phyloP scores from a whole-genome alignment of 64 coral and sea anemone genomes.

The Stichodactyla helianthus region DNA sequence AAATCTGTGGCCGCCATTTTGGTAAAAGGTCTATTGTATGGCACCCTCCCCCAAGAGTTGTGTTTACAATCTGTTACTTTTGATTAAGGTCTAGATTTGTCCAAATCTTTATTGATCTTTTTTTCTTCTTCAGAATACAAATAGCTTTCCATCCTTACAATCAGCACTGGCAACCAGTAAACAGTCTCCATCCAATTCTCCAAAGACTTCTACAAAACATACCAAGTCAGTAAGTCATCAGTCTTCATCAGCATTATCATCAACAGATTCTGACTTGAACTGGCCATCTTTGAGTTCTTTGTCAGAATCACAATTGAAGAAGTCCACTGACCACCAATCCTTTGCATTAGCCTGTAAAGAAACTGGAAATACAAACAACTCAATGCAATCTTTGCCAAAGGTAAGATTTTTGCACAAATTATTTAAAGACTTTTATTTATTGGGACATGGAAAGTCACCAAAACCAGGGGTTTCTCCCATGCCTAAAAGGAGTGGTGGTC shows the following conservation, averaged over 20 bases:
- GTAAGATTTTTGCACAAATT: not conserved
- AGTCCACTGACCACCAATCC: not conserved
- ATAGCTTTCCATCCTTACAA: not conserved
- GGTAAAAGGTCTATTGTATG: too few species aligned
- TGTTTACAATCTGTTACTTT: too few species aligned
- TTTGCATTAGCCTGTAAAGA: not conserved
- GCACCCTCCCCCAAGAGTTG: too few species aligned
- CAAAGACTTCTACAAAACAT: not conserved
- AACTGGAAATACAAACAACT: not conserved
- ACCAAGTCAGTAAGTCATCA: not conserved
- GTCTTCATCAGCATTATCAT: not conserved
- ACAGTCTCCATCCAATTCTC: not conserved
- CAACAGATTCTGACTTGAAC: not conserved
- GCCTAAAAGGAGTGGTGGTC: too few species aligned
- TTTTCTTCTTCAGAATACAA: not conserved
- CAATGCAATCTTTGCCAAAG: not conserved
- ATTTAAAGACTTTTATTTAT: not conserved
- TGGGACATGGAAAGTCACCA: too few species aligned
- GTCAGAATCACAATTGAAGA: not conserved
- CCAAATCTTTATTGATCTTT: not conserved
- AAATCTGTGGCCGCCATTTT: too few species aligned
- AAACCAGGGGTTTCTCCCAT: too few species aligned
- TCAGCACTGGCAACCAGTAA: not conserved
- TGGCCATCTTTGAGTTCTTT: not conserved
- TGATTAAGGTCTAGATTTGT: not conserved